Conservation (phyloP, 2,888 invertebrate species). For the Dioctria rufipes region DNA sequence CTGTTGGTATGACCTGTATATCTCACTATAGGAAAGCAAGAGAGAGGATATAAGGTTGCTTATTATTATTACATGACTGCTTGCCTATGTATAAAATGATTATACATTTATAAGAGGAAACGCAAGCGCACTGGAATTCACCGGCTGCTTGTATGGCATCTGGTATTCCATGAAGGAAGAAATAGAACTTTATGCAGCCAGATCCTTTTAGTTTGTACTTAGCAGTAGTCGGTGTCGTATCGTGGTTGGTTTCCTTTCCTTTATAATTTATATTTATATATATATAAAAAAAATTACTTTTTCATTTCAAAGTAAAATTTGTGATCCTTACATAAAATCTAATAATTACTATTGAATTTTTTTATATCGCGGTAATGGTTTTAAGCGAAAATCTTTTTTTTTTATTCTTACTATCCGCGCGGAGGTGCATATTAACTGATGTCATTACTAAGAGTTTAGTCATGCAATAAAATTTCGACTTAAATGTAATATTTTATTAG, state of each 20-base stretch:
- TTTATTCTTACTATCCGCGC: too few species aligned
- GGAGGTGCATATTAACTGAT: too few species aligned
- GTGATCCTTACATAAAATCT: too few species aligned
- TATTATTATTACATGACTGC: neutral
- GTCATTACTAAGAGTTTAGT: too few species aligned
- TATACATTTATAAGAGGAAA: slow-evolving; percentile 21
- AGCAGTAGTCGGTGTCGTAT: slow-evolving; percentile 26
- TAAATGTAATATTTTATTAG: too few species aligned
- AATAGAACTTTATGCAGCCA: slow-evolving; percentile 23
- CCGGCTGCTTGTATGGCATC: slow-evolving; percentile 53
- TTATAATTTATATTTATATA: too few species aligned
- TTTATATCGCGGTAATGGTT: too few species aligned
- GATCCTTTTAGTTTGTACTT: slow-evolving; percentile 40
- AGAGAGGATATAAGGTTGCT: neutral
- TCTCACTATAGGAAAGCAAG: slow-evolving; percentile 4
- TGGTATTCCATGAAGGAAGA: slow-evolving; percentile 30
- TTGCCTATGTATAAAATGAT: slow-evolving; percentile 16
- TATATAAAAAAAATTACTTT: too few species aligned
- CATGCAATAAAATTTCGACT: too few species aligned
- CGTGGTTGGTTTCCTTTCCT: neutral
- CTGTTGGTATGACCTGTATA: slow-evolving; percentile 27
- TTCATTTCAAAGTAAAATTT: too few species aligned
- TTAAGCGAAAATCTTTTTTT: too few species aligned
- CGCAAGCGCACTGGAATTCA: slow-evolving; percentile 39
- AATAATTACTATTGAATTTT: too few species aligned